A percentile compares a stretch with the other conserved stretches of the same genome.
phyloP scores from a whole-genome alignment of 2,888 invertebrate genomes.

The Poecilobothrus nobilitatus region DNA sequence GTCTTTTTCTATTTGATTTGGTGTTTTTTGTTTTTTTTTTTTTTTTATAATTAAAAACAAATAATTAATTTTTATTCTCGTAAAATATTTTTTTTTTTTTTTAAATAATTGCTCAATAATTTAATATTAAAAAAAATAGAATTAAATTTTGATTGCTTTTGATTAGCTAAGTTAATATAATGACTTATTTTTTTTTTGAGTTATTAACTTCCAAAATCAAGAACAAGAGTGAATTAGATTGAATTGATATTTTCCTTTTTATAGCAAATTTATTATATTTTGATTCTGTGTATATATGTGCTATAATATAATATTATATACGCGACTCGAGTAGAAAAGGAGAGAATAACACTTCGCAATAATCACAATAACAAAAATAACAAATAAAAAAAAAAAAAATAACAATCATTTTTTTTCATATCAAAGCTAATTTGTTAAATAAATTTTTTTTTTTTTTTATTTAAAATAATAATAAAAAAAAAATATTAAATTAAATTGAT shows the following conservation, averaged over 20 bases:
- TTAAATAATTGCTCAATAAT: no score
- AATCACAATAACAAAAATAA: neutral
- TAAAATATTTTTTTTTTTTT: no score
- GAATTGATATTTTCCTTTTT: neutral
- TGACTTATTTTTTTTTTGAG: neutral
- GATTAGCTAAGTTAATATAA: neutral
- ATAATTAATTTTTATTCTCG: no score
- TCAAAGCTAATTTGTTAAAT: conserved; percentile 6
- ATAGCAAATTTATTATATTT: neutral
- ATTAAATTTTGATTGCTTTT: neutral
- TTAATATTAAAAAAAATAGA: neutral
- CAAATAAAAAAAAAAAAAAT: neutral
- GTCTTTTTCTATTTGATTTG: no score
- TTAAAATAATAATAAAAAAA: neutral
- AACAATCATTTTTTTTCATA: neutral
- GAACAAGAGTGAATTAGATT: neutral
- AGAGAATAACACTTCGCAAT: no score
- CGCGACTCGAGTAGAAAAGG: no score
- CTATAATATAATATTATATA: no score
- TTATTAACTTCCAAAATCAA: conserved; percentile 6
- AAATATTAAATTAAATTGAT: no score
- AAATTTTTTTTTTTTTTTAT: neutral
- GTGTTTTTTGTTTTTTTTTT: neutral
- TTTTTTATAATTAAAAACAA: neutral
- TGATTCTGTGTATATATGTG: neutral